Base-by-base conservation (phyloP, 2,113 vertebrate species). In the Egretta garzetta region DNA sequence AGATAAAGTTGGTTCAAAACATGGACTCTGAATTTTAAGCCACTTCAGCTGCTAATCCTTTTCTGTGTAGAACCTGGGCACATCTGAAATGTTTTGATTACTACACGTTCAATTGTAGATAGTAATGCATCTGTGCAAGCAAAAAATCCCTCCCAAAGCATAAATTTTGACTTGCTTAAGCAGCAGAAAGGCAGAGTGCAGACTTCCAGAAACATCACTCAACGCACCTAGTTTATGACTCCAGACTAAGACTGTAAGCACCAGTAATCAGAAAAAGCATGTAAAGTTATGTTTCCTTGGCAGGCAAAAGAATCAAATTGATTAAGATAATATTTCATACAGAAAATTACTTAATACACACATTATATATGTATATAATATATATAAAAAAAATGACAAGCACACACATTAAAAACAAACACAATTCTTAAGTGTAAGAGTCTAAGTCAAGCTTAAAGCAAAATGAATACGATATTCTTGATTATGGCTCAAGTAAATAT, bases 401-500 rank as follows among this genome's bases (percentile, higher is more conserved):
- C n/a, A 72, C 4, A 58, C 4, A 56, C 27, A 37, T 30, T 55
- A 67, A 62, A 86, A 77, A 83, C 15, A 84, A 70, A 58, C 2
- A 14, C 9, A 60, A 60, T 53, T 93, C 24, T 86, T 52, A 76
- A 49, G 4, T 33, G 23, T 35, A 93, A 77, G 20, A 89, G 32
- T 5, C 10, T 41, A 89, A 87, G 11, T n/a, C 24, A 80, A 83
- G 9, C 23, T 72, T 66, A 84, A 64, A 75, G 32, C 10, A 84
- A 73, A 92, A 88, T 1, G 0, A 88, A 35, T 37, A 45, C 0
- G 0, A 66, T 52, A 55, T 41, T 53, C 21, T 72, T 81, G 16
- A 74, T 26, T 90, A 79, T 5, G 9, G 14, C 23, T 80, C 62
- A 85, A 79, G 21, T 49, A 67, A 75, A 41, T 52, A 85, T 26